Conservation (phyloP, 1,140 invertebrate genomes). For the Saccostrea echinata region DNA sequence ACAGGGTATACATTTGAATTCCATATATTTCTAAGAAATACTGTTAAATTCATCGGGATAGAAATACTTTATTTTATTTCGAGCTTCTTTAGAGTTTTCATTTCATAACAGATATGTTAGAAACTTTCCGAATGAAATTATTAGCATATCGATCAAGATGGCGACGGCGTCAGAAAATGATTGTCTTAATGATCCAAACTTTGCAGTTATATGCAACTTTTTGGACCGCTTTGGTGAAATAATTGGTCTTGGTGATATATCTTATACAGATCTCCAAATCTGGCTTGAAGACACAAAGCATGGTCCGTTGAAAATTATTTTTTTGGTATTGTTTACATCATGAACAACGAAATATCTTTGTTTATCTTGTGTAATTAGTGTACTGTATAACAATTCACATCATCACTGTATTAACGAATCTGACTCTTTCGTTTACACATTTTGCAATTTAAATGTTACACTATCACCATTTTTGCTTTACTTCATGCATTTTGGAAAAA, state of each 20-base stretch:
- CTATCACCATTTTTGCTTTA: too few relatives aligned
- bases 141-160: slow-evolving; percentile 83
- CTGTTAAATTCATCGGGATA: neutral
- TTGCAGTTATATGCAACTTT: slow-evolving; percentile 96
- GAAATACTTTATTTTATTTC: neutral
- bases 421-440: neutral
- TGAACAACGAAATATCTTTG: slow-evolving; percentile 46
- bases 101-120: neutral
- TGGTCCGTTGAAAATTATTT: slow-evolving; percentile 80
- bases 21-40: too few relatives aligned
- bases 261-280: slow-evolving; percentile 89
- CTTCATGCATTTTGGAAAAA: too few relatives aligned
- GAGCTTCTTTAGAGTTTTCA: neutral
- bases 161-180: slow-evolving; percentile 88
- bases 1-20: too few relatives aligned
- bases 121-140: slow-evolving; percentile 42
- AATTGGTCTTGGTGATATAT: slow-evolving; percentile 84
- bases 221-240: slow-evolving; percentile 91
- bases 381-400: too few relatives aligned
- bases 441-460: neutral
- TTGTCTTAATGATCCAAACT: slow-evolving; percentile 96
- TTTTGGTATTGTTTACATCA: slow-evolving; percentile 36
- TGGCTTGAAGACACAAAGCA: slow-evolving; percentile 93
- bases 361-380: slow-evolving; percentile 40
- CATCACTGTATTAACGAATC: too few relatives aligned